Percentiles rank a stretch among this genome's conserved stretches.
These are phyloP conservation scores for Coendou prehensilis DNA, from an alignment of 2,797 vertebrate genomes.

Conservation along the genomic window DNA sequence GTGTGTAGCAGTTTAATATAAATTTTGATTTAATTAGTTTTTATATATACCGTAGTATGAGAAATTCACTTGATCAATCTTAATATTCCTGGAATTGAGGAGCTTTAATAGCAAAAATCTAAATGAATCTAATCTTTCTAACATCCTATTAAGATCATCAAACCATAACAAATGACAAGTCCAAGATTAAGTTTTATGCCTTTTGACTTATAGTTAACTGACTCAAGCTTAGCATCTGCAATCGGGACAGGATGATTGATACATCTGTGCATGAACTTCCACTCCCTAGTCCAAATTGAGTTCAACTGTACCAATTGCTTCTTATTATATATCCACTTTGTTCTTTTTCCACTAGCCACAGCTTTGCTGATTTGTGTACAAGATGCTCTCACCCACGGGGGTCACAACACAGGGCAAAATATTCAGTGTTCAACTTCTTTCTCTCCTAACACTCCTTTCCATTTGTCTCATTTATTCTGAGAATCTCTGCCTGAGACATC, in stretches of 20 bases:
- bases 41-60: background rate
- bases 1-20: background rate
- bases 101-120: slow-evolving; percentile 36
- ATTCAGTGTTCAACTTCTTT: slow-evolving; percentile 15
- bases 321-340: background rate
- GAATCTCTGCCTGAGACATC: slow-evolving; percentile 20
- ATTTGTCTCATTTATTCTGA: slow-evolving; percentile 64
- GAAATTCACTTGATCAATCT: background rate
- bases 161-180: background rate
- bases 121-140: background rate
- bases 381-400: background rate
- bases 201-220: slow-evolving; percentile 7
- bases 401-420: background rate
- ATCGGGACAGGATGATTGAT: background rate
- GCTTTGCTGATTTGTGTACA: slow-evolving; percentile 24
- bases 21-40: slow-evolving; percentile 49
- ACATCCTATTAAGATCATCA: background rate
- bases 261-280: background rate
- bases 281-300: background rate
- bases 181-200: background rate
- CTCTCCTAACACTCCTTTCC: slow-evolving; percentile 26
- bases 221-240: background rate
- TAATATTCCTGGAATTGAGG: background rate
- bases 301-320: background rate
- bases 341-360: background rate